Evolutionary conservation across 2,888 invertebrate genomes (phyloP).

Genomic region (Deilephila elpenor): DNA sequence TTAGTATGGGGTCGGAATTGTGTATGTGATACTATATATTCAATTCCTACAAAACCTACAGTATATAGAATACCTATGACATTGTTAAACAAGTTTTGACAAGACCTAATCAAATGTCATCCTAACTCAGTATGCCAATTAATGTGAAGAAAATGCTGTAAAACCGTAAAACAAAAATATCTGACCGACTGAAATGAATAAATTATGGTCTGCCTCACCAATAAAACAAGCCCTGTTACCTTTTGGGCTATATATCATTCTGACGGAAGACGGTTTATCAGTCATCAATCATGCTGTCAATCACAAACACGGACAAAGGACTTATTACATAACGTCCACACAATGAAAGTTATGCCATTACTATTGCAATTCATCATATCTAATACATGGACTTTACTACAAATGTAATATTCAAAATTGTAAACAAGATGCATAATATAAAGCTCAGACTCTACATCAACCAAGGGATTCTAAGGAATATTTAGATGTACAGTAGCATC

Average conservation of each 20-base stretch:
- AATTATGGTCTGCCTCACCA: background rate
- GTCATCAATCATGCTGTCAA: constrained; percentile 20
- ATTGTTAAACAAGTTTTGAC: too few relatives aligned
- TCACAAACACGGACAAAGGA: background rate
- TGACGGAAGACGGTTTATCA: constrained; percentile 17
- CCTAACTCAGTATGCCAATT: background rate
- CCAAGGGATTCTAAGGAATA: background rate
- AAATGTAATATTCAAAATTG: background rate
- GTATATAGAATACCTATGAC: too few relatives aligned
- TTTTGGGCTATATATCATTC: constrained; percentile 8
- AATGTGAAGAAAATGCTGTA: background rate
- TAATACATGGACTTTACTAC: background rate
- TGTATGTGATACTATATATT: too few relatives aligned
- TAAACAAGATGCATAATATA: background rate
- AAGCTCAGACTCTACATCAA: background rate
- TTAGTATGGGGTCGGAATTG: too few relatives aligned
- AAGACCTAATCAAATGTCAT: background rate
- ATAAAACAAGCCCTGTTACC: constrained; percentile 1
- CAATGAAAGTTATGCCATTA: background rate
- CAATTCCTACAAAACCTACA: too few relatives aligned
- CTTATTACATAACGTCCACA: background rate
- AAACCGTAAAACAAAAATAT: constrained; percentile 10
- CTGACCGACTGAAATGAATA: constrained; percentile 12
- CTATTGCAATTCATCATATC: background rate
- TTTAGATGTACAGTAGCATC: constrained; percentile 5